Conservation (phyloP, 1,140 invertebrate species). For the Nasonia vitripennis region DNA sequence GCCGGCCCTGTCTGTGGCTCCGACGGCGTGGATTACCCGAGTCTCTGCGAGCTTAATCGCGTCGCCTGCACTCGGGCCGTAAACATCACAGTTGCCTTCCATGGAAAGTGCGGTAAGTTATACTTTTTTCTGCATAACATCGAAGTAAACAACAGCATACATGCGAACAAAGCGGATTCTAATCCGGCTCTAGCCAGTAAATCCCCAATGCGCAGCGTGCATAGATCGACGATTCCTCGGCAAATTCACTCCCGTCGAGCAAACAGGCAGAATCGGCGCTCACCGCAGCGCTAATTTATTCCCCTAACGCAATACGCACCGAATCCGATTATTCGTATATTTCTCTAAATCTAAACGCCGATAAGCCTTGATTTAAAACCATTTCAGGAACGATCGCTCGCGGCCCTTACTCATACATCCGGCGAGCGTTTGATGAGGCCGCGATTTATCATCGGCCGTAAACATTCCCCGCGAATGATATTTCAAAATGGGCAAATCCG, state of each 20-base stretch:
- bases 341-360: neutral
- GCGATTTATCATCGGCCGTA: constrained; percentile 1
- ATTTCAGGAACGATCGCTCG: no score
- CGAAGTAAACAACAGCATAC: no score
- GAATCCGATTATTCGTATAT: neutral
- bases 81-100: constrained; percentile 90
- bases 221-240: neutral
- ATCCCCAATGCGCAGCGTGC: no score
- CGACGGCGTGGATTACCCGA: constrained; percentile 84
- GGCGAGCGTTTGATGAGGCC: neutral
- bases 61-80: constrained; percentile 83
- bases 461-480: neutral
- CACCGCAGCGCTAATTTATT: neutral
- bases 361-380: constrained; percentile 22
- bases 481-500: constrained; percentile 28
- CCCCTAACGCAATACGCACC: neutral
- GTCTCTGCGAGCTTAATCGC: constrained; percentile 87
- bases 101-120: constrained; percentile 91
- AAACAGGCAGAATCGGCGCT: neutral
- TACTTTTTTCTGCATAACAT: neutral
- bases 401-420: neutral
- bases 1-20: constrained; percentile 85
- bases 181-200: no score
- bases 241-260: neutral
- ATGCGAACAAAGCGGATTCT: no score